A percentile compares a stretch with the other conserved stretches of the same genome.
Conservation (phyloP, 2,888 invertebrate genomes). For the Ichneumon xanthorius region DNA sequence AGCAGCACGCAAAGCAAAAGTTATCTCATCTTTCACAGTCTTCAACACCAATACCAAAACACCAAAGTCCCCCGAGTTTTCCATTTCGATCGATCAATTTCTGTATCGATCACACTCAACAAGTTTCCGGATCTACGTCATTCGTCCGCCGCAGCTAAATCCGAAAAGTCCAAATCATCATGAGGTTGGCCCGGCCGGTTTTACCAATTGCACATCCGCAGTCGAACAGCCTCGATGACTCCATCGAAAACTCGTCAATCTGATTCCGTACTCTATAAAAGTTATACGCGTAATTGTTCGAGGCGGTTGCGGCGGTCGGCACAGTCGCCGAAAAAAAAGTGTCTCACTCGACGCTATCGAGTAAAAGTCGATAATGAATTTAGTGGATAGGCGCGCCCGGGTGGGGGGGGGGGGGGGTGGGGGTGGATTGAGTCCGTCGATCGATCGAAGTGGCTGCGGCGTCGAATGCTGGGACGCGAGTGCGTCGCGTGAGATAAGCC, state of each 20-base stretch:
- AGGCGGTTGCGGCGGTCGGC: background rate
- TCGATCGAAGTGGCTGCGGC: constrained; percentile 29
- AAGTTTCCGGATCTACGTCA: background rate
- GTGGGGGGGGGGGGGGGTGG: background rate
- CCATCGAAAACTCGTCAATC: background rate
- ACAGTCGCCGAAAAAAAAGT: background rate
- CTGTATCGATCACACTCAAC: background rate
- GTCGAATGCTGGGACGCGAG: constrained; percentile 20
- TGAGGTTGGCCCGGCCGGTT: background rate
- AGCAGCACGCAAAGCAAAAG: too few relatives aligned
- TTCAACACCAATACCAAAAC: background rate
- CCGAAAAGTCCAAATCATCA: background rate
- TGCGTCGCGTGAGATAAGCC: constrained; percentile 75
- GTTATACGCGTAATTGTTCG: background rate
- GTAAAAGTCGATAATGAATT: constrained; percentile 59
- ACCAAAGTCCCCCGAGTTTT: background rate
- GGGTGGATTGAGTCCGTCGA: constrained; percentile 17
- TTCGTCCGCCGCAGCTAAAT: background rate
- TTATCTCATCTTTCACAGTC: too few relatives aligned
- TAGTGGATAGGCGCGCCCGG: constrained; percentile 25
- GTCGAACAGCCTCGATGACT: background rate
- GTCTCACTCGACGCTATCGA: constrained; percentile 7
- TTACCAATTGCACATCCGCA: too few relatives aligned
- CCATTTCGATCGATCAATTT: background rate
- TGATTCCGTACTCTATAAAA: background rate